Evolutionary conservation across 2,113 vertebrate species (phyloP).

Genomic region (Apodemus speciosus): DNA sequence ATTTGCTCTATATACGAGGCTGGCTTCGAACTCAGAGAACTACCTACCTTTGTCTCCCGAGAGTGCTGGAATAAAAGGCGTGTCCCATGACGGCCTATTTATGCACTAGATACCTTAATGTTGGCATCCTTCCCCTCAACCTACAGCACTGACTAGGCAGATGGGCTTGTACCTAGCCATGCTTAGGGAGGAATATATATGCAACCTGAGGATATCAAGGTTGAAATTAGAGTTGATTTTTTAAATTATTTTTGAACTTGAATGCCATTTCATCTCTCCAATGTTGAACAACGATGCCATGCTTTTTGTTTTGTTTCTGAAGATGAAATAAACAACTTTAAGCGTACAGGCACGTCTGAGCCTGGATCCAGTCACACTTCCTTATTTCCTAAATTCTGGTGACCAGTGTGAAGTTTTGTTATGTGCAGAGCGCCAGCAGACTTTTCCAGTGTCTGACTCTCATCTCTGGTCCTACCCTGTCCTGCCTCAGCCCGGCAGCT

Average conservation of each 20-base stretch:
- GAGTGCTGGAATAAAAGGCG: not conserved
- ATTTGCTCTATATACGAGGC: not conserved
- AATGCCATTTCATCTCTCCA: not conserved
- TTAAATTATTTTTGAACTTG: not conserved
- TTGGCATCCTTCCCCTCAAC: not conserved
- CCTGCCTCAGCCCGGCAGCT: not conserved
- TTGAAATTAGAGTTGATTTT: not conserved
- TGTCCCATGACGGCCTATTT: not conserved
- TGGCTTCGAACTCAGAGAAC: not conserved
- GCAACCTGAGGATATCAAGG: not conserved
- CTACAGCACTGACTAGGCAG: not conserved
- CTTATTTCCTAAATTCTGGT: not conserved
- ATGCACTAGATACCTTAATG: not conserved
- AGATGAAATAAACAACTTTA: constrained; percentile 22
- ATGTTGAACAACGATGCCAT: not conserved
- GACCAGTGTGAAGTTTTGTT: not conserved
- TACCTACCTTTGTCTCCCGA: not conserved
- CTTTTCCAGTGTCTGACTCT: not conserved
- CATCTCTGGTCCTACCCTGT: not conserved
- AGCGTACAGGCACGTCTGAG: not conserved
- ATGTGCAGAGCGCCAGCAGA: not conserved
- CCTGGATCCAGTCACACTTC: no score
- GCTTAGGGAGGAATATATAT: not conserved
- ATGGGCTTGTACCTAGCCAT: not conserved
- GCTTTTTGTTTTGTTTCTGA: not conserved